phyloP scores from a whole-genome alignment of 2,797 vertebrate species.

The Buphagus erythrorhynchus region DNA sequence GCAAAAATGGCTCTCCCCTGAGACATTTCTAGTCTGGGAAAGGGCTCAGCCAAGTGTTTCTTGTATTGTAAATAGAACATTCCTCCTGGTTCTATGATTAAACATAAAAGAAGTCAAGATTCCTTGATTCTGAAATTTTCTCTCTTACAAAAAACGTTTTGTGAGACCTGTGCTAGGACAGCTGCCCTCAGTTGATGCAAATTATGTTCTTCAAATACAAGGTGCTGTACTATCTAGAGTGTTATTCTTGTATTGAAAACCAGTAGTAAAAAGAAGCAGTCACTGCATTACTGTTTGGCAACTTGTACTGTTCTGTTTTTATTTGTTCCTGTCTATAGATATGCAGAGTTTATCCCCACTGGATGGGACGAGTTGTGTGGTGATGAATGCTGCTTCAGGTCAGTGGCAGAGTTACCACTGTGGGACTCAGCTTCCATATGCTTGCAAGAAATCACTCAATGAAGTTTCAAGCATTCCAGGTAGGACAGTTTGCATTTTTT shows the following conservation, averaged over 20 bases:
- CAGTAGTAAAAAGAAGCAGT: background rate
- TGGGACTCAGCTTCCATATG: constrained; percentile 83
- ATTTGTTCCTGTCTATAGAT: constrained; percentile 61
- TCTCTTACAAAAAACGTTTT: background rate
- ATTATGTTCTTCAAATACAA: background rate
- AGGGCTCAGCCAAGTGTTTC: background rate
- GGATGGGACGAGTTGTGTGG: constrained; percentile 83
- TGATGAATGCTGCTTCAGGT: constrained; percentile 76
- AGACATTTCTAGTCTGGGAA: constrained; percentile 53
- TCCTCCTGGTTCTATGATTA: constrained; percentile 30
- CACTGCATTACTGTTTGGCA: background rate
- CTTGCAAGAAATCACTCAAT: constrained; percentile 87
- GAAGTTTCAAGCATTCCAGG: constrained; percentile 68
- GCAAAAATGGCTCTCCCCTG: constrained; percentile 22
- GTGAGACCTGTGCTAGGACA: background rate
- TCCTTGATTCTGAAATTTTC: background rate
- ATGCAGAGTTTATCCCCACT: constrained; percentile 66
- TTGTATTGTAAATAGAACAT: constrained; percentile 55
- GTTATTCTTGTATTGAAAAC: background rate
- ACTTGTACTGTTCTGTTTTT: background rate
- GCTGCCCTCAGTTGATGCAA: background rate
- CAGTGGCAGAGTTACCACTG: constrained; percentile 83
- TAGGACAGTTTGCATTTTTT: constrained; percentile 48
- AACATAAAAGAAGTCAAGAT: background rate
- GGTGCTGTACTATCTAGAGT: background rate